These are phyloP conservation scores for Macropis europaea DNA, from an alignment of 2,888 invertebrate genomes.

Conservation along the genomic window DNA sequence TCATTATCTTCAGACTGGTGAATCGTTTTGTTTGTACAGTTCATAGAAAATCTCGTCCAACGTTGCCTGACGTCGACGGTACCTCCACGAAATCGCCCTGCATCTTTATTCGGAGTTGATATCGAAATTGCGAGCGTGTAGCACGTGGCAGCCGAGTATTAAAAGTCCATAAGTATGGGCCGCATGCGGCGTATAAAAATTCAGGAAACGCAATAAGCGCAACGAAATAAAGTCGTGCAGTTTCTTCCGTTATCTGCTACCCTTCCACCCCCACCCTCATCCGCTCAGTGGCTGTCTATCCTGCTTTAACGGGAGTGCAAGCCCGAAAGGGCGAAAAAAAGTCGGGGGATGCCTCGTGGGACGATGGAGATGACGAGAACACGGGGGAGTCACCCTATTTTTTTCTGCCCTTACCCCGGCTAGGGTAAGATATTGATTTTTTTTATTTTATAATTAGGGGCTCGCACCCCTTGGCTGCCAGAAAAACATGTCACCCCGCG, in stretches of 20 bases:
- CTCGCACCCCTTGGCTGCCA: conserved; percentile 77
- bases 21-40: too few species aligned
- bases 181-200: conserved; percentile 68
- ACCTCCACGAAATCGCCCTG: conserved; percentile 9
- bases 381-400: conserved; percentile 76
- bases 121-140: conserved; percentile 55
- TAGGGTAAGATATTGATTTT: conserved; percentile 79
- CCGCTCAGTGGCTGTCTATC: too few species aligned
- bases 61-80: neutral
- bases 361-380: conserved; percentile 61
- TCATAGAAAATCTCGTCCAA: too few species aligned
- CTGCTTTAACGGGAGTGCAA: neutral
- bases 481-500: conserved; percentile 77
- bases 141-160: conserved; percentile 63
- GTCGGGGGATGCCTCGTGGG: conserved; percentile 56
- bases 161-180: conserved; percentile 62
- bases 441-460: conserved; percentile 80
- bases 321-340: conserved; percentile 51
- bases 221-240: conserved; percentile 74
- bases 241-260: conserved; percentile 70
- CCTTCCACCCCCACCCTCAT: conserved; percentile 27
- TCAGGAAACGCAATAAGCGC: conserved; percentile 74
- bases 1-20: too few species aligned
- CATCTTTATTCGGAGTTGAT: conserved; percentile 46
- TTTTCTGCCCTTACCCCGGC: conserved; percentile 64